phyloP scores from a whole-genome alignment of 2,113 vertebrate genomes.

The Pteronura brasiliensis region DNA sequence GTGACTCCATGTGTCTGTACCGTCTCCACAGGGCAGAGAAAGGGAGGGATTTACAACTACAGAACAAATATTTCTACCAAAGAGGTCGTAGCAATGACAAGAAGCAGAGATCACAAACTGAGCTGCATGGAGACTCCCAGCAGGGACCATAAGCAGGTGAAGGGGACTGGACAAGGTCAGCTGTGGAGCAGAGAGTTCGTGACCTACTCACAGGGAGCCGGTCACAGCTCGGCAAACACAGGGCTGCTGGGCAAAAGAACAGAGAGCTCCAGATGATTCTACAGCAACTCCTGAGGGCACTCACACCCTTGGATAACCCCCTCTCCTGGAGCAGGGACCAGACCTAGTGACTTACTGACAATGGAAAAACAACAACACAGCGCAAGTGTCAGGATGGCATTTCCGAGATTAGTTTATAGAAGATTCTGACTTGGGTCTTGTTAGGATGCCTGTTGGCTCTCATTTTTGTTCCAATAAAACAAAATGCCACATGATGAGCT shows the following conservation, averaged over 20 bases:
- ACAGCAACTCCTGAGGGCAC: neutral
- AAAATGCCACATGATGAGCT: neutral
- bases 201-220: neutral
- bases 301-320: neutral
- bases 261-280: neutral
- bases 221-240: neutral
- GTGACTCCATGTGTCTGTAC: neutral
- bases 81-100: neutral
- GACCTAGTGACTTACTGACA: neutral
- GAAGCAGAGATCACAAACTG: neutral
- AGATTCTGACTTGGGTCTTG: neutral
- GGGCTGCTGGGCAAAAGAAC: neutral
- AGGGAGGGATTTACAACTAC: neutral
- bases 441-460: neutral
- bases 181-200: neutral
- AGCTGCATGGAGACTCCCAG: neutral
- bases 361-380: neutral
- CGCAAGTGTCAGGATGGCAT: neutral
- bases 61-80: neutral
- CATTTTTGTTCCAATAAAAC: neutral
- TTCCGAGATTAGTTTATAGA: neutral
- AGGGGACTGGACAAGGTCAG: neutral
- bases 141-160: neutral
- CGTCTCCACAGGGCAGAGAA: neutral
- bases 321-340: neutral